Conservation (phyloP, 2,888 invertebrate genomes). For the Lasioglossum malachurum region DNA sequence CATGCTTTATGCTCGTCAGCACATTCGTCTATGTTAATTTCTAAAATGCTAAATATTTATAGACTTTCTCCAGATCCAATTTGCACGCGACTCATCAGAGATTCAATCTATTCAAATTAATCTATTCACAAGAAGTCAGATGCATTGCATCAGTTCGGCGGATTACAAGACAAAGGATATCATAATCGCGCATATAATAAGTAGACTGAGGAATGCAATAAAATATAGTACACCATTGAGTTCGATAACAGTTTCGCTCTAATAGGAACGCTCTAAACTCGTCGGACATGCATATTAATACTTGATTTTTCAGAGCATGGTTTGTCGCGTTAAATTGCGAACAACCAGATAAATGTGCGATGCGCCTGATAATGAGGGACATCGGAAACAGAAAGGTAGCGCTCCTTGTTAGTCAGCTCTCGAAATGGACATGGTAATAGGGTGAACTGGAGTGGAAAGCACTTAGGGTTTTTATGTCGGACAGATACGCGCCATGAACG, state of each 20-base stretch:
- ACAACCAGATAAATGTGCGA: constrained; percentile 8
- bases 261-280: background rate
- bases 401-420: constrained; percentile 52
- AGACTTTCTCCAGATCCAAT: background rate
- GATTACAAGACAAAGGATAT: background rate
- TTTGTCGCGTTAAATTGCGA: constrained; percentile 15
- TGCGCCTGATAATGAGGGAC: constrained; percentile 21
- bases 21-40: background rate
- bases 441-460: constrained; percentile 71
- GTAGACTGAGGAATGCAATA: background rate
- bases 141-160: background rate
- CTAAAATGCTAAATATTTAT: background rate
- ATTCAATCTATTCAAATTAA: background rate
- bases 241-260: background rate
- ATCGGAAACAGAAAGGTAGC: constrained; percentile 20
- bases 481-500: constrained; percentile 39
- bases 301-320: constrained; percentile 16
- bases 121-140: background rate
- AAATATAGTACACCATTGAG: background rate
- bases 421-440: constrained; percentile 57
- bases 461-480: constrained; percentile 52
- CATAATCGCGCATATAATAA: background rate
- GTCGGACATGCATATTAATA: background rate
- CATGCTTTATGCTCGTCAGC: background rate
- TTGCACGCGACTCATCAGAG: background rate